A percentile compares a stretch with the other conserved stretches of the same genome.
Evolutionary conservation across 2,888 invertebrate species (phyloP).

Genomic region (Scelioninae gen. 2): DNA sequence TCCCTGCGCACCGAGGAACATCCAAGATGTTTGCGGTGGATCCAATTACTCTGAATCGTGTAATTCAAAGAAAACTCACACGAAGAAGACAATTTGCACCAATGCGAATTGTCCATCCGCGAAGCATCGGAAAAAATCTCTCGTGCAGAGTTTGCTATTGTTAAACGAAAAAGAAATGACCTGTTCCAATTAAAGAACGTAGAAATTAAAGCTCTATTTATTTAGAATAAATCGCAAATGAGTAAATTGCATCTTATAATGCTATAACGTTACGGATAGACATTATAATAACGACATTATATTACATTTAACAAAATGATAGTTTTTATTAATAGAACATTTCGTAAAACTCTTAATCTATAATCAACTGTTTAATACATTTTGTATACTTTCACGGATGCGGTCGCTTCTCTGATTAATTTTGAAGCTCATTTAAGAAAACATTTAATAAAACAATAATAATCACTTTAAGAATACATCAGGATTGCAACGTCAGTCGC

Average conservation of each 20-base stretch:
- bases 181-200: too few species aligned
- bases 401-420: background rate
- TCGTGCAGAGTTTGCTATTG: conserved; percentile 31
- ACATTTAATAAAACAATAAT: conserved; percentile 3
- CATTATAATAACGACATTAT: too few species aligned
- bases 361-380: conserved; percentile 43
- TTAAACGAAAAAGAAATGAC: conserved; percentile 26
- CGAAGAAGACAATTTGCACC: conserved; percentile 42
- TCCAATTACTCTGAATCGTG: conserved; percentile 11
- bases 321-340: conserved; percentile 43
- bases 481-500: conserved; percentile 2
- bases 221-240: background rate
- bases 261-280: background rate
- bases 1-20: conserved; percentile 13
- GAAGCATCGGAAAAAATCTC: conserved; percentile 31
- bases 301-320: conserved; percentile 49
- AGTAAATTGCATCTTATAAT: background rate
- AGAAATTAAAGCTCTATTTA: too few species aligned
- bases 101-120: conserved; percentile 50
- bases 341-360: conserved; percentile 48
- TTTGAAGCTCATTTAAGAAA: too few species aligned
- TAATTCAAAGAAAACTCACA: conserved; percentile 18
- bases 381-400: conserved; percentile 36
- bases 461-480: conserved; percentile 21
- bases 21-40: background rate